phyloP scores from a whole-genome alignment of 2,888 invertebrate genomes.

The Dysmachus trigonus region DNA sequence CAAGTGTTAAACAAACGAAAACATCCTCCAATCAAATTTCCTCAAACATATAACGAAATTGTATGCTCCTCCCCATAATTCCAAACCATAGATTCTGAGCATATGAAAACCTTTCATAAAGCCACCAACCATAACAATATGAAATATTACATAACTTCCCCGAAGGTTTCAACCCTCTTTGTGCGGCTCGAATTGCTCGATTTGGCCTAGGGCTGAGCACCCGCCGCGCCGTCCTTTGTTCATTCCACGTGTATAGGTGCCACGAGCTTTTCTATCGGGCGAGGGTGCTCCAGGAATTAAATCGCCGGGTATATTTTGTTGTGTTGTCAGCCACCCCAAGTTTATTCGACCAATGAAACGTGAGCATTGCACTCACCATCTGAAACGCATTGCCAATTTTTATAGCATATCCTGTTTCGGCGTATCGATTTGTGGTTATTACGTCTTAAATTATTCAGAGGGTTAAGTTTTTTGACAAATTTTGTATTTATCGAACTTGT shows the following conservation, averaged over 20 bases:
- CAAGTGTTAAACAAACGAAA: neutral
- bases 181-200: neutral
- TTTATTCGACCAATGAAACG: neutral
- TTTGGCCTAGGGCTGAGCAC: neutral
- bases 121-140: neutral
- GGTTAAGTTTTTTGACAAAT: neutral
- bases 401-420: neutral
- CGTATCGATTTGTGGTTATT: constrained; percentile 7
- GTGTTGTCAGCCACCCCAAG: neutral
- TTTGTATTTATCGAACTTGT: too few species aligned
- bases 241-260: neutral
- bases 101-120: constrained; percentile 1
- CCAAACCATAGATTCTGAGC: neutral
- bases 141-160: constrained; percentile 6
- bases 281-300: neutral
- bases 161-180: neutral
- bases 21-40: neutral
- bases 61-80: neutral
- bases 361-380: neutral
- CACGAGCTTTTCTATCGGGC: neutral
- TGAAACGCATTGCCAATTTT: neutral
- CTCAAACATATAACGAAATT: neutral
- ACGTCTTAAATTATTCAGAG: neutral
- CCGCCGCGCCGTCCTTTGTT: neutral
- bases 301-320: neutral